These are phyloP conservation scores for Telenomus remus DNA, from an alignment of 1,140 invertebrate genomes.

Conservation along the genomic window DNA sequence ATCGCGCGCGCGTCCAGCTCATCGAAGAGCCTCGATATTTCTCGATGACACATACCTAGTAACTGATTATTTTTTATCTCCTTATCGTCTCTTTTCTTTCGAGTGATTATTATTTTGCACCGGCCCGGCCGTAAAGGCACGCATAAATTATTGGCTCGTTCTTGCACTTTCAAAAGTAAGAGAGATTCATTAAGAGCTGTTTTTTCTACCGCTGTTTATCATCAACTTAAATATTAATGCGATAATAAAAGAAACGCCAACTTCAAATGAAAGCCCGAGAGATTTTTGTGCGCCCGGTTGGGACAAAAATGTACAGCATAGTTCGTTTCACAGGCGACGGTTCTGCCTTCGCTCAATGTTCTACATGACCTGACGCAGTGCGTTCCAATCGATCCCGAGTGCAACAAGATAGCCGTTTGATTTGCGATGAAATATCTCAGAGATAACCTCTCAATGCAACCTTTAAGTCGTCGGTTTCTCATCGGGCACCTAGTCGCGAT, in stretches of 20 bases:
- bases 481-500: conserved; percentile 21
- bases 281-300: conserved; percentile 6
- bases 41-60: too few species aligned
- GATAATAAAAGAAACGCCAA: background rate
- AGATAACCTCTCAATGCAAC: conserved; percentile 48
- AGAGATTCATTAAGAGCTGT: too few species aligned
- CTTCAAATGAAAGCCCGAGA: conserved; percentile 12
- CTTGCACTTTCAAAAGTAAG: too few species aligned
- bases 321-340: conserved; percentile 27
- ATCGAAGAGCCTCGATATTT: too few species aligned
- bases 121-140: too few species aligned
- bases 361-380: conserved; percentile 10
- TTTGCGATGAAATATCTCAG: conserved; percentile 49
- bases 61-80: too few species aligned
- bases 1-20: conserved; percentile 5
- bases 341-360: conserved; percentile 4
- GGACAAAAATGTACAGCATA: conserved; percentile 2
- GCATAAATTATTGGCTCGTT: too few species aligned
- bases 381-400: conserved; percentile 19
- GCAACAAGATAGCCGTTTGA: conserved; percentile 34
- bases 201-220: too few species aligned
- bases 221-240: background rate
- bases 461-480: conserved; percentile 27
- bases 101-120: too few species aligned
- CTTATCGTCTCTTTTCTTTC: too few species aligned